Conservation (phyloP, 2,797 vertebrate genomes). For the Leptatherina wallacei region DNA sequence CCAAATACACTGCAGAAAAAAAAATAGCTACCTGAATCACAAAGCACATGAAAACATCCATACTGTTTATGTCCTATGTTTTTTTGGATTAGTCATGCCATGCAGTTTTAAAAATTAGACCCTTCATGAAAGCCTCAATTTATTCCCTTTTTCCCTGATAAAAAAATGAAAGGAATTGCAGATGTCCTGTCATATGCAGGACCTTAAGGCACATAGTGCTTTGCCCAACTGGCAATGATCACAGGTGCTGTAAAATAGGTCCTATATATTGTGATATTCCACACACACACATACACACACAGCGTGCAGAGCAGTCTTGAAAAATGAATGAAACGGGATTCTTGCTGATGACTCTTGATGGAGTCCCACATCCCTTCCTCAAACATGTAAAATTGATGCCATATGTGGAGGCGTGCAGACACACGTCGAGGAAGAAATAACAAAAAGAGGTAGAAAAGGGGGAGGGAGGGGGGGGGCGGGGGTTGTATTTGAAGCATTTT, state of each 20-base stretch:
- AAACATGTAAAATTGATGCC: slow-evolving; percentile 59
- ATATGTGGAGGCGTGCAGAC: slow-evolving; percentile 15
- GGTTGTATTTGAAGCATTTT: slow-evolving; percentile 1
- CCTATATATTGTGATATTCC: slow-evolving; percentile 9
- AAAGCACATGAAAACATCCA: slow-evolving; percentile 17
- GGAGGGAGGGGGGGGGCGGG: no score
- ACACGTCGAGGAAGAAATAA: background rate
- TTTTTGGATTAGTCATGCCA: slow-evolving; percentile 1
- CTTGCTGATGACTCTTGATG: slow-evolving; percentile 42
- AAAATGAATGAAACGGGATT: slow-evolving; percentile 54
- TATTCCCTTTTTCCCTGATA: background rate
- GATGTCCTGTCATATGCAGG: slow-evolving; percentile 21
- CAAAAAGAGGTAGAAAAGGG: background rate
- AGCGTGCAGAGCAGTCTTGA: slow-evolving; percentile 28
- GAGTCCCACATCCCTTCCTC: slow-evolving; percentile 33
- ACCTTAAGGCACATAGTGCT: slow-evolving; percentile 1
- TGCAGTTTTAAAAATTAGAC: slow-evolving; percentile 13
- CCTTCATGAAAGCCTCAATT: slow-evolving; percentile 23
- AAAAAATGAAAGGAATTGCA: slow-evolving; percentile 32
- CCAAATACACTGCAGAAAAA: background rate
- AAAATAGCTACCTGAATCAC: background rate
- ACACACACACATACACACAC: slow-evolving; percentile 6
- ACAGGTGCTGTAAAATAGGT: slow-evolving; percentile 59
- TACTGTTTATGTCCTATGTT: slow-evolving; percentile 4
- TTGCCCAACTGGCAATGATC: slow-evolving; percentile 26